phyloP scores from a whole-genome alignment of 2,797 vertebrate species.

The Girardinus metallicus region DNA sequence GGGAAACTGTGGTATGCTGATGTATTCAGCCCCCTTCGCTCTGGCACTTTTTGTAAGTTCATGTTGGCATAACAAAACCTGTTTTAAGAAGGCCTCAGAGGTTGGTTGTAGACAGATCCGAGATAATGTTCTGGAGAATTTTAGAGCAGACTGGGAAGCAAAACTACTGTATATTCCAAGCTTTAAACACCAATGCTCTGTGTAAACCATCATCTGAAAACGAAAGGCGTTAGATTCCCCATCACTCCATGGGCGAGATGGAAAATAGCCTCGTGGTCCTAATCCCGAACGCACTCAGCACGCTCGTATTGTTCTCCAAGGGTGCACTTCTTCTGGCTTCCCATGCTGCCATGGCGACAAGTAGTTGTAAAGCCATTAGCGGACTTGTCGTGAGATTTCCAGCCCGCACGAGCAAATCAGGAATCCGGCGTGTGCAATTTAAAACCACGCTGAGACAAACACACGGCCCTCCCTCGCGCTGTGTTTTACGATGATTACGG shows the following conservation, averaged over 20 bases:
- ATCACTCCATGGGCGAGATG: slow-evolving; percentile 74
- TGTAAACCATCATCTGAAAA: neutral
- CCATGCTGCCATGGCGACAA: slow-evolving; percentile 81
- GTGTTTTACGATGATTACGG: slow-evolving; percentile 48
- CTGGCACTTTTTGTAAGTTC: neutral
- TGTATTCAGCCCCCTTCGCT: neutral
- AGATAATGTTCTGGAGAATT: neutral
- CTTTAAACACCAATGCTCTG: neutral
- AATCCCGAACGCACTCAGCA: slow-evolving; percentile 74
- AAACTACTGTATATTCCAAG: neutral
- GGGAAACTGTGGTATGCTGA: neutral
- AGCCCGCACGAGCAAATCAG: slow-evolving; percentile 50
- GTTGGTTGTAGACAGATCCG: neutral
- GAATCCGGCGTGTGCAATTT: slow-evolving; percentile 42
- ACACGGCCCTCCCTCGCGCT: slow-evolving; percentile 45
- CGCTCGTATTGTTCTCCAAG: slow-evolving; percentile 67
- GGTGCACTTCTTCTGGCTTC: slow-evolving; percentile 71
- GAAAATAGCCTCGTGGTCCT: slow-evolving; percentile 72
- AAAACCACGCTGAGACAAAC: slow-evolving; percentile 50
- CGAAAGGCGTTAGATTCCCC: slow-evolving; percentile 59
- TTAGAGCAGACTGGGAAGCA: neutral
- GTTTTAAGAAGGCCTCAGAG: neutral
- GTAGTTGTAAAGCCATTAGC: slow-evolving; percentile 71
- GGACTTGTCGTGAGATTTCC: slow-evolving; percentile 69
- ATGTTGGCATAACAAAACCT: neutral